Conservation (phyloP, 2,888 invertebrate species). For the Lasioglossum zephyrum region DNA sequence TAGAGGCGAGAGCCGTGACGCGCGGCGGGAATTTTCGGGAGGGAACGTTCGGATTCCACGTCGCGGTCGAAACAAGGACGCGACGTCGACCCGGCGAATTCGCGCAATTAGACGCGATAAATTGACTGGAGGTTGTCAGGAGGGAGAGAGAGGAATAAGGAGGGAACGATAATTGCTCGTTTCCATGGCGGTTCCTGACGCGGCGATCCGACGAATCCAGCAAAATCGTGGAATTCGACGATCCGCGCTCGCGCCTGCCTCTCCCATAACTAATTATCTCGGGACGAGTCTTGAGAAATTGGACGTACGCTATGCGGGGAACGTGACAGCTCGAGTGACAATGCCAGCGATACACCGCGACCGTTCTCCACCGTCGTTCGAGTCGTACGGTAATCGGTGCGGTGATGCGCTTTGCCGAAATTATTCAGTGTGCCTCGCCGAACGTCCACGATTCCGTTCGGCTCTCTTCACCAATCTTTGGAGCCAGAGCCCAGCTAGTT, state of each 20-base stretch:
- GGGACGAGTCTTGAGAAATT: slow-evolving; percentile 39
- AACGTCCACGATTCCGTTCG: too few species aligned
- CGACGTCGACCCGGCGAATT: slow-evolving; percentile 9
- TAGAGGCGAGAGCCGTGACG: not conserved
- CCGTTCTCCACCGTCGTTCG: not conserved
- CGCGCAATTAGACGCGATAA: slow-evolving; percentile 33
- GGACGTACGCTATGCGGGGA: slow-evolving; percentile 18
- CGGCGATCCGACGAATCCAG: not conserved
- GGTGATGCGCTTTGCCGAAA: too few species aligned
- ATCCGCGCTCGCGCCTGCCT: not conserved
- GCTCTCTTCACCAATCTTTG: too few species aligned
- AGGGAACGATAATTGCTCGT: slow-evolving; percentile 31
- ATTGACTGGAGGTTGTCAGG: slow-evolving; percentile 32
- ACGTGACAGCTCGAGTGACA: slow-evolving; percentile 29
- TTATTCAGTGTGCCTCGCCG: not conserved
- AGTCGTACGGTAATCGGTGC: not conserved
- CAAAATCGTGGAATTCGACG: not conserved
- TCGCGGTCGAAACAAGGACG: not conserved
- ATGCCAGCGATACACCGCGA: slow-evolving; percentile 20
- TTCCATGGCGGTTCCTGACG: slow-evolving; percentile 11
- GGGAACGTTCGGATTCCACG: not conserved
- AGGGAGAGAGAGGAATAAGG: not conserved
- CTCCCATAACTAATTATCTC: slow-evolving; percentile 46
- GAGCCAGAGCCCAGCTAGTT: too few species aligned
- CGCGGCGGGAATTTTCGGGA: slow-evolving; percentile 4